Base-by-base conservation (phyloP, 37 sponge, comb jelly and placozoan genomes). In the Hormiphora californensis region DNA sequence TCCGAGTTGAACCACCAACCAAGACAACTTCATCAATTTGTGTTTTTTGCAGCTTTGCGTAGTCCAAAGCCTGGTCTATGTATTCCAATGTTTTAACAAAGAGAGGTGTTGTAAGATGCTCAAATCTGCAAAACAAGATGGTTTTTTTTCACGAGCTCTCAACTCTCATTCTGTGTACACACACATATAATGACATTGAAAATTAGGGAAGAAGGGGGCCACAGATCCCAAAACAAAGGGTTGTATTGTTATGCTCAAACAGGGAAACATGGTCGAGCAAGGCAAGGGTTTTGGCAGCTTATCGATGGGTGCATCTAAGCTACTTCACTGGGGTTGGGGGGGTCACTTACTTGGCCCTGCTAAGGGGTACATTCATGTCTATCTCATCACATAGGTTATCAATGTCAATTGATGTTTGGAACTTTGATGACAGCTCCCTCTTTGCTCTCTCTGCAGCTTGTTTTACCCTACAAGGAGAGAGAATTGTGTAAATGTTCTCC, bases 391-490 rank as follows among this genome's bases (percentile, higher is more conserved):
- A 49, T 21, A 95, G 92, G 41, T 94, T 62, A 51, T 95, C 96
- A 22, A 95, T 89, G 54, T 93, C 94, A 17, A 95, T 89, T 57
- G 39, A 86, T 32, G 96, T 94, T 54, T 95, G 90, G 32, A 91
- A 68, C 63, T 91, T 95, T 86, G 92, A 89, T 8, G 96, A 95
- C 32, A 95, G 90, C 63, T 89, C 90, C 54, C 93, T 86, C 89
- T 95, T 95, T 33, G 95, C 92, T 30, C 85, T 39, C 86, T 95
- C 96, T 69, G 94, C 92, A 28, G 94, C 93, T 15, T 94, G 91
- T 35, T 94, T 87, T 73, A 95, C 69, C 21, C 96, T 81, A 9
- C 95, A 62, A 0, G n/a, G n/a, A n/a, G n/a, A n/a, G n/a, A n/a
- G n/a, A n/a, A n/a, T n/a, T n/a, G n/a, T n/a, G n/a, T n/a, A n/a